These are phyloP conservation scores for Parnassius mnemosyne DNA, from an alignment of 2,888 invertebrate genomes.

Conservation along the genomic window DNA sequence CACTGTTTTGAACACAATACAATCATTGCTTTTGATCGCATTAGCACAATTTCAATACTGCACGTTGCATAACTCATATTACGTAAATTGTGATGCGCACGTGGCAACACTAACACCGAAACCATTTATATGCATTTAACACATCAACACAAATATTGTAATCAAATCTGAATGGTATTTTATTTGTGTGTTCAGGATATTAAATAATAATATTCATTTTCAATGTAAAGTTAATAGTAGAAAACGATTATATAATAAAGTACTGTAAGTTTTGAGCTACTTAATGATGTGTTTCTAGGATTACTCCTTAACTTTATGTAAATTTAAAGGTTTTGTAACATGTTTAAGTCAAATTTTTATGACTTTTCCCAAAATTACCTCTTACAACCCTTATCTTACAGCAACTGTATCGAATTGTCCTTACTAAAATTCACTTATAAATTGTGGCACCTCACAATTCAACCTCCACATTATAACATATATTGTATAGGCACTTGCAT, in stretches of 20 bases:
- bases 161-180: too few species aligned
- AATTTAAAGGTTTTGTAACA: constrained; percentile 1
- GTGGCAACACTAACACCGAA: background rate
- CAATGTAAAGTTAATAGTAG: too few species aligned
- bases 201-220: background rate
- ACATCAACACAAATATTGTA: too few species aligned
- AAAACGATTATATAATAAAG: too few species aligned
- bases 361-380: constrained; percentile 12
- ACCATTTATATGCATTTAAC: too few species aligned
- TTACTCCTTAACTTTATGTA: constrained; percentile 14
- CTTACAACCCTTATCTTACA: constrained; percentile 16
- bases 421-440: constrained; percentile 15
- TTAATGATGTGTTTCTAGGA: too few species aligned
- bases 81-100: background rate
- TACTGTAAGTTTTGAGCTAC: too few species aligned
- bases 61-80: constrained; percentile 13
- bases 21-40: constrained; percentile 11
- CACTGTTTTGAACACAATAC: background rate
- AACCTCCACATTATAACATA: constrained; percentile 54
- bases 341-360: constrained; percentile 3
- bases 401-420: constrained; percentile 22
- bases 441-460: constrained; percentile 67
- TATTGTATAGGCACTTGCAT: constrained; percentile 68
- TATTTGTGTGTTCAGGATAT: too few species aligned
- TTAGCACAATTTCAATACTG: constrained; percentile 12